Evolutionary conservation across 1,140 invertebrate species (phyloP), one percentile per base, ranked within the genome.

Genomic region (Batillaria attramentaria): DNA sequence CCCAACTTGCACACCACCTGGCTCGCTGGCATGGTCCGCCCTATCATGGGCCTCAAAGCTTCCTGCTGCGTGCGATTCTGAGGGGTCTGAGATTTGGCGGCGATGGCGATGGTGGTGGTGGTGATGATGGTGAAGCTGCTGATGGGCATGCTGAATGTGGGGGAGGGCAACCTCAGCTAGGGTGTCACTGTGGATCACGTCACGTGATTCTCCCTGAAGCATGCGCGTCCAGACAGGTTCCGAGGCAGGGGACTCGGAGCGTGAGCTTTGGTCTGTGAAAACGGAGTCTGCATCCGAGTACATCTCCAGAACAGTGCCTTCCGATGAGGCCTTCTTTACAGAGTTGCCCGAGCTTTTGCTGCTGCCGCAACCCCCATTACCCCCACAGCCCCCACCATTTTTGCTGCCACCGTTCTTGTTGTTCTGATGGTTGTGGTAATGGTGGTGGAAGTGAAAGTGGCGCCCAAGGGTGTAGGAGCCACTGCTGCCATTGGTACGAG

Each of bases 181-280:
- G 6, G 86, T 89, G 79, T 88, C 86, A 81, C 87, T 87, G 75
- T 89, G 87, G 39, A 89, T 87, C 50, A 89, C 85, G 79, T 88
- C 86, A 24, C 86, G 75, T 24, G 86, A 80, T 50, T 84, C 78
- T n/a, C 82, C 79, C 35, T 83, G 78, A 37, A 84, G 80, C 13
- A 79, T 72, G 69, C 81, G 83, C 50, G 83, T 84, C 79, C 85
- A 79, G 6, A 86, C 82, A 20, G 88, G 88, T 72, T 89, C 88
- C 3, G 88, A 89, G 10, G 88, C 88, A 3, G 88, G 88, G 1
- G 86, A 87, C 74, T 89, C 88, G 79, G 87, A 88, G 43, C 88
- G 85, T 78, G 86, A 87, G 13, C 85, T 84, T 77, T 83, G 79
- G 78, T 89, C 88, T 31, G 87, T 87, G 80, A 87, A 89, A 31